phyloP scores from a whole-genome alignment of 2,888 invertebrate species.

The Bombylius major region DNA sequence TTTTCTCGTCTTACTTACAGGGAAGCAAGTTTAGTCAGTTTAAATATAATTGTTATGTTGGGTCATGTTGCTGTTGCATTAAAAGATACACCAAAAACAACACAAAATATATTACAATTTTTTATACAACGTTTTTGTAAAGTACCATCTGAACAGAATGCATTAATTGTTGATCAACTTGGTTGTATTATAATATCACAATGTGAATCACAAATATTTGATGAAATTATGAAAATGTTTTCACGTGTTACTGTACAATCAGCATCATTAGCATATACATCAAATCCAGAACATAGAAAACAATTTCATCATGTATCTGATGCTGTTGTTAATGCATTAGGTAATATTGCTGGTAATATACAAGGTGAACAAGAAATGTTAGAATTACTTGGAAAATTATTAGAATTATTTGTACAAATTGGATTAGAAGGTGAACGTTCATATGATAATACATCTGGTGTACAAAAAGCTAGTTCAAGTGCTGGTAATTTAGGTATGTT shows the following conservation, averaged over 20 bases:
- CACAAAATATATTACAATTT: conserved; percentile 90
- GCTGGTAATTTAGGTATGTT: conserved; percentile 96
- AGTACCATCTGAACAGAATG: conserved; percentile 83
- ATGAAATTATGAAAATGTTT: conserved; percentile 97
- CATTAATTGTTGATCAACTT: conserved; percentile 90
- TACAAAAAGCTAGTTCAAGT: conserved; percentile 77
- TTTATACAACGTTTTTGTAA: conserved; percentile 92
- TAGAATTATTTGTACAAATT: conserved; percentile 95
- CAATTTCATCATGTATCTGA: conserved; percentile 71
- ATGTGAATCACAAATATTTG: conserved; percentile 71
- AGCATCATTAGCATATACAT: conserved; percentile 61
- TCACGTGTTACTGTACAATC: conserved; percentile 89
- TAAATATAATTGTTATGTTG: conserved; percentile 94
- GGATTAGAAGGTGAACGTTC: conserved; percentile 94
- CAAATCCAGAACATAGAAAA: conserved; percentile 47
- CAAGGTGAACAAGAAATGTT: conserved; percentile 74
- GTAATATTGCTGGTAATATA: conserved; percentile 89
- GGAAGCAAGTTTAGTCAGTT: conserved; percentile 83
- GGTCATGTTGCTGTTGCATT: conserved; percentile 93
- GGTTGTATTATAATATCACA: conserved; percentile 97
- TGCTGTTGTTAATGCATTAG: conserved; percentile 91
- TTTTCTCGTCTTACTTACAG: conserved; percentile 38
- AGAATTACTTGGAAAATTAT: conserved; percentile 72
- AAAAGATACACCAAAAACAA: conserved; percentile 85
- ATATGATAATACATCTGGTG: conserved; percentile 76